Percentiles rank a stretch among this genome's conserved stretches.
Evolutionary conservation across 2,113 vertebrate species (phyloP).

Genomic region (Pelmatolapia mariae): DNA sequence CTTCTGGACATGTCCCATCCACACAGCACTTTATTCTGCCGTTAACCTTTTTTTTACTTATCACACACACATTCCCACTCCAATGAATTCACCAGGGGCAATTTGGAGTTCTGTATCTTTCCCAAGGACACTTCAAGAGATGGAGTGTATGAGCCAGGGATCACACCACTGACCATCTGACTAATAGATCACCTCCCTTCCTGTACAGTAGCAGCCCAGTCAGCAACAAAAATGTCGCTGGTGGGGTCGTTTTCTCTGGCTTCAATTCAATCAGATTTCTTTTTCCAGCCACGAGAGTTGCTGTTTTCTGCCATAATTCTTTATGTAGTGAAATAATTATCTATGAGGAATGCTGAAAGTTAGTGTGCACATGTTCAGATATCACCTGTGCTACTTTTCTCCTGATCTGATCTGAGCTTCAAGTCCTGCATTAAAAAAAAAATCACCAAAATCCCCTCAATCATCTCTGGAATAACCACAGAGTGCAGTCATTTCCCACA

Average conservation of each 20-base stretch:
- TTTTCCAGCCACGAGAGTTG: not conserved
- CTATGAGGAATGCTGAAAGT: not conserved
- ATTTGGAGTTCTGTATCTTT: not conserved
- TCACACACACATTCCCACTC: not conserved
- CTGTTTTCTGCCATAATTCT: not conserved
- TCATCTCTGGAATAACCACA: not conserved
- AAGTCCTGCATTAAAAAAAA: not conserved
- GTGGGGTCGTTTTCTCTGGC: not conserved
- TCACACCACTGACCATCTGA: not conserved
- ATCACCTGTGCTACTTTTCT: not conserved
- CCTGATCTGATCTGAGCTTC: not conserved
- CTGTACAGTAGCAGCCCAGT: not conserved
- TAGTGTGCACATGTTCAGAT: not conserved
- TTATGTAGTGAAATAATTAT: not conserved
- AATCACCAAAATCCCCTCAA: not conserved
- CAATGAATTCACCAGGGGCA: not conserved
- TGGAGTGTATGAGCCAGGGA: not conserved
- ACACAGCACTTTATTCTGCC: not conserved
- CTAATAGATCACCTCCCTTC: not conserved
- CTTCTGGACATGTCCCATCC: not conserved
- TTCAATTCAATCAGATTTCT: not conserved
- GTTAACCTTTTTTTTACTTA: not conserved
- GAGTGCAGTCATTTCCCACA: not conserved
- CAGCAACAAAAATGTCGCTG: not conserved
- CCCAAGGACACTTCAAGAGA: not conserved